A percentile compares a stretch with the other conserved stretches of the same genome.
Conservation (phyloP, 2,113 vertebrate species). For the Neopipo cinnamomea region DNA sequence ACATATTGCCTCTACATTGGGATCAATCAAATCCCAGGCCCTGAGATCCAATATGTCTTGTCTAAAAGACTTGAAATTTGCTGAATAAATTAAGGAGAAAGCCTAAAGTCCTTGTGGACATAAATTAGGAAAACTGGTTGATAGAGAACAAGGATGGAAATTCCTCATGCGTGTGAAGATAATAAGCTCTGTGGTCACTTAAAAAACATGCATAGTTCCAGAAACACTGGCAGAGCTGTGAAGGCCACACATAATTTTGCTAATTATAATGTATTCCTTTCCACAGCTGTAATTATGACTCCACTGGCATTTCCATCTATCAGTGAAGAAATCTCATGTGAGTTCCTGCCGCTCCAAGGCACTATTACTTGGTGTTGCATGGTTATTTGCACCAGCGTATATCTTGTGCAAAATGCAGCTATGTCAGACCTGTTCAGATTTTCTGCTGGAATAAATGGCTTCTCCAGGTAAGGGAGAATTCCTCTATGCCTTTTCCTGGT, state of each 20-base stretch:
- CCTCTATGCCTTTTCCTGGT: background rate
- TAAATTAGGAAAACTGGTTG: constrained; percentile 57
- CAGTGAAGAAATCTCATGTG: background rate
- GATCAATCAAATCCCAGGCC: constrained; percentile 67
- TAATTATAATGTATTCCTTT: background rate
- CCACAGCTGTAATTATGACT: background rate
- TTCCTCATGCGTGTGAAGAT: background rate
- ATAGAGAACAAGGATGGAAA: background rate
- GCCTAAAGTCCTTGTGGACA: constrained; percentile 2
- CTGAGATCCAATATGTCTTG: constrained; percentile 56
- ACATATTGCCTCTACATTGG: constrained; percentile 47
- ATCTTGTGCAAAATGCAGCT: background rate
- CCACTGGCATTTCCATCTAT: background rate
- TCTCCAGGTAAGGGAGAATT: background rate
- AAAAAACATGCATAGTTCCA: background rate
- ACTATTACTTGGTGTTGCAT: background rate
- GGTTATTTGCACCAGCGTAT: background rate
- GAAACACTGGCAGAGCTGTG: background rate
- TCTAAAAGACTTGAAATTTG: constrained; percentile 62
- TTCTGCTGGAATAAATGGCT: background rate
- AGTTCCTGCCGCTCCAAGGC: background rate
- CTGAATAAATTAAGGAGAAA: constrained; percentile 65
- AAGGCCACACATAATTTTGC: background rate
- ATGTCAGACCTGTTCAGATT: background rate
- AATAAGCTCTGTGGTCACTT: background rate